Conservation (phyloP, 53 echinoderm and acorn worm species). For the Luidia sarsii region DNA sequence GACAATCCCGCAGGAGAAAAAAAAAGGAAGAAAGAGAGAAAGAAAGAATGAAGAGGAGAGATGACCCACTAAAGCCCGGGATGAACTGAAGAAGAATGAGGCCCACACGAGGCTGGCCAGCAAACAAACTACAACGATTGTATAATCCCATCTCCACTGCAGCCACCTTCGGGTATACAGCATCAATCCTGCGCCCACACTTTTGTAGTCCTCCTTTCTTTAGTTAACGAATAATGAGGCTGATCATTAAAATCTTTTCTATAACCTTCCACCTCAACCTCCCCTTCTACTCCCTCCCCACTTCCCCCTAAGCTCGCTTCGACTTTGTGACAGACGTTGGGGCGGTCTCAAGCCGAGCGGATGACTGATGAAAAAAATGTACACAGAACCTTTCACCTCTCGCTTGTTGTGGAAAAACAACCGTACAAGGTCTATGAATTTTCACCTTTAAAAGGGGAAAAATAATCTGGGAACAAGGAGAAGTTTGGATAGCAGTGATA, state of each 20-base stretch:
- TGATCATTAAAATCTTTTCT: conserved; percentile 42
- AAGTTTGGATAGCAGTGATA: conserved; percentile 40
- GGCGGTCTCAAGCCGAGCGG: conserved; percentile 11
- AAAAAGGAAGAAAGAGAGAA: background rate
- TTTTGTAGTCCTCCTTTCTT: conserved; percentile 5
- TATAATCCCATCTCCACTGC: background rate
- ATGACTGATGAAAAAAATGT: conserved; percentile 27
- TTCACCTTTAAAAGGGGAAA: conserved; percentile 15
- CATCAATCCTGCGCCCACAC: no score
- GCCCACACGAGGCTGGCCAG: conserved; percentile 4
- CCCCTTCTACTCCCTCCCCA: background rate
- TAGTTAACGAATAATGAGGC: conserved; percentile 16
- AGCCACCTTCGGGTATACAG: no score
- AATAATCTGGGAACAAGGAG: conserved; percentile 24
- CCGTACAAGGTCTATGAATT: conserved; percentile 34
- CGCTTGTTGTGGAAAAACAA: conserved; percentile 39
- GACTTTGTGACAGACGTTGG: conserved; percentile 33
- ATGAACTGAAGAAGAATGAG: conserved; percentile 1
- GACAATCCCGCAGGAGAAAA: conserved; percentile 2
- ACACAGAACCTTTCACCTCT: conserved; percentile 33
- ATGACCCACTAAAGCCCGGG: background rate
- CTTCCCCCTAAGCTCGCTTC: conserved; percentile 13
- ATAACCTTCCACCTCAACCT: no score
- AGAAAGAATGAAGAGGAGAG: background rate
- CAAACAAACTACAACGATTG: conserved; percentile 64